phyloP scores from a whole-genome alignment of 2,888 invertebrate genomes.

The Eupithecia exiguata region DNA sequence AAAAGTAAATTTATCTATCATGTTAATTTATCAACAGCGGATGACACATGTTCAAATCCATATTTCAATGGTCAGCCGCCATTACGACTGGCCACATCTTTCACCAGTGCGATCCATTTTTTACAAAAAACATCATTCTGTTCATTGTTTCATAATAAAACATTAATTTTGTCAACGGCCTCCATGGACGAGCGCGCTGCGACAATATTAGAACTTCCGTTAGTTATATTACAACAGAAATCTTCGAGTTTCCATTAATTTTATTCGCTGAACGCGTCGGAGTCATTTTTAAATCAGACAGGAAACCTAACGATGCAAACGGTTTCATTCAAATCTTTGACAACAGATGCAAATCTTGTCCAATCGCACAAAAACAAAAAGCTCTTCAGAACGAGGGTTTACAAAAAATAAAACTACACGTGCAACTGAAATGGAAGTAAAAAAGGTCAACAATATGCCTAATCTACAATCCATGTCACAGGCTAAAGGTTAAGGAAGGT shows the following conservation, averaged over 20 bases:
- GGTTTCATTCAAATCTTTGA: constrained; percentile 49
- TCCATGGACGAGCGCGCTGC: constrained; percentile 65
- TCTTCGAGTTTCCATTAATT: constrained; percentile 56
- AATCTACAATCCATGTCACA: constrained; percentile 84
- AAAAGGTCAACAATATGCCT: constrained; percentile 83
- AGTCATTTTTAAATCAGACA: constrained; percentile 51
- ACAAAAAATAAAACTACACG: constrained; percentile 76
- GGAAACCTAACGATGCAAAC: constrained; percentile 61
- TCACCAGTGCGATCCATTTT: constrained; percentile 71
- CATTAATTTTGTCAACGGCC: constrained; percentile 80
- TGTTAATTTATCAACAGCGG: constrained; percentile 47
- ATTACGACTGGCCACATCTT: constrained; percentile 66
- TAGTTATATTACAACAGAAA: constrained; percentile 56
- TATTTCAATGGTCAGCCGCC: constrained; percentile 54
- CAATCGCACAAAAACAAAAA: constrained; percentile 69
- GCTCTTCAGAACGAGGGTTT: constrained; percentile 57
- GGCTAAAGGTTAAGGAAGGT: constrained; percentile 83
- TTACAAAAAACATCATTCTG: constrained; percentile 73
- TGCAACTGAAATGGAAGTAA: constrained; percentile 75
- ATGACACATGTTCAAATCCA: constrained; percentile 46
- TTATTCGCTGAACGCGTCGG: constrained; percentile 51
- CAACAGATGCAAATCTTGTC: constrained; percentile 75
- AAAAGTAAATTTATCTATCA: constrained; percentile 48
- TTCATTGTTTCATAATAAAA: constrained; percentile 83
- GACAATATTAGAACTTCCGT: constrained; percentile 80